Evolutionary conservation across 1,140 invertebrate genomes (phyloP).

Genomic region (Cydia splendana): DNA sequence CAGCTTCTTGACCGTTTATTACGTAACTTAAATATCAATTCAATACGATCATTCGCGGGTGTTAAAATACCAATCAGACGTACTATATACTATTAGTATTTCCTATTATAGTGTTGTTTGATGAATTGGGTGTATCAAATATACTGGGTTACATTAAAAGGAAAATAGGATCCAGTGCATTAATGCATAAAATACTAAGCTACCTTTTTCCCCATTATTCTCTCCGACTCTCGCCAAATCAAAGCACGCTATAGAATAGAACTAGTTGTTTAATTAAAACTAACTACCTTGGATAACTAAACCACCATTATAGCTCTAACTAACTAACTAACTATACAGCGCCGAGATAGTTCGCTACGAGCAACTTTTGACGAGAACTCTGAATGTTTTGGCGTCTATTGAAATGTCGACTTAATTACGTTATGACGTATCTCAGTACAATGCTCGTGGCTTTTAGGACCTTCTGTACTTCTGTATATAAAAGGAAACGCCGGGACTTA

Average conservation of each 20-base stretch:
- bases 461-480: neutral
- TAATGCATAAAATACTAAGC: neutral
- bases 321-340: conserved; percentile 5
- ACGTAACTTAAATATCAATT: no score
- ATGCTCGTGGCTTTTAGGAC: neutral
- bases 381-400: conserved; percentile 19
- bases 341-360: conserved; percentile 9
- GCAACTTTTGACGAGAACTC: conserved; percentile 4
- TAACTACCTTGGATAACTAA: conserved; percentile 12
- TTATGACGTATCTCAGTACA: neutral
- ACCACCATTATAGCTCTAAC: conserved; percentile 9
- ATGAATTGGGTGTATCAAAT: no score
- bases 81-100: no score
- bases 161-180: neutral
- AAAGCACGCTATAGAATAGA: conserved; percentile 6
- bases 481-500: neutral
- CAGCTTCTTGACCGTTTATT: no score
- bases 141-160: no score
- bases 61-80: no score
- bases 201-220: neutral
- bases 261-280: conserved; percentile 17
- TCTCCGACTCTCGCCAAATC: neutral
- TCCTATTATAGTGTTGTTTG: no score
- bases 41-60: no score
- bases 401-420: neutral